Conservation (phyloP, 1,140 invertebrate species). For the Lerema accius region DNA sequence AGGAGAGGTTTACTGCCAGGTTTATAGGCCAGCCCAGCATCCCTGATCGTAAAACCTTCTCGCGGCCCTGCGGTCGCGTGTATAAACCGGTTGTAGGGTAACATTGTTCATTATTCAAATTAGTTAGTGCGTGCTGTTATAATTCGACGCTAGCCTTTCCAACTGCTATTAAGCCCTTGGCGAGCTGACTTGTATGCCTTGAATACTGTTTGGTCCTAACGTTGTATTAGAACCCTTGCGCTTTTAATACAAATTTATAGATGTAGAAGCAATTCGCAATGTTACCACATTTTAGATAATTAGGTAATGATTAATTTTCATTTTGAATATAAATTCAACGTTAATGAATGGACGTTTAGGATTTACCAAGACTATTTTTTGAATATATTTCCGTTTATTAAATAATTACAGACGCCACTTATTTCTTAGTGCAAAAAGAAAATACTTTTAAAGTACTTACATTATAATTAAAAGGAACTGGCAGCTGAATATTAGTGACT, state of each 20-base stretch:
- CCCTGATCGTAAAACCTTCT: constrained; percentile 53
- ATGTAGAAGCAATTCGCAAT: too few species aligned
- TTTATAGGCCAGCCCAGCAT: constrained; percentile 61
- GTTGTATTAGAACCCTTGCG: background rate
- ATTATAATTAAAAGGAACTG: too few species aligned
- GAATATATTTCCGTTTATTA: background rate
- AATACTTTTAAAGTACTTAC: too few species aligned
- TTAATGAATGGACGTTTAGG: too few species aligned
- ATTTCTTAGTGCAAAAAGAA: background rate
- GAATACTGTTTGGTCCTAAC: constrained; percentile 28
- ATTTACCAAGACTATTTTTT: too few species aligned
- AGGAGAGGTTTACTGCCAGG: constrained; percentile 46
- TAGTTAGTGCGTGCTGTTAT: constrained; percentile 66
- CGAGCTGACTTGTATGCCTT: constrained; percentile 35
- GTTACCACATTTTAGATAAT: too few species aligned
- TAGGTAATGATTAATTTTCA: too few species aligned
- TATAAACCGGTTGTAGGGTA: constrained; percentile 59
- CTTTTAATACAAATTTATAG: too few species aligned
- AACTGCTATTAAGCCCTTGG: constrained; percentile 52
- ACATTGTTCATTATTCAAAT: constrained; percentile 76
- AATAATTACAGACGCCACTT: background rate
- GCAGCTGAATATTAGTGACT: too few species aligned
- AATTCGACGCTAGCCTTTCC: constrained; percentile 60
- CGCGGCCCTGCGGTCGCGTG: constrained; percentile 50
- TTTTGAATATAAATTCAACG: too few species aligned